Evolutionary conservation across 2,888 invertebrate species (phyloP), one percentile per base, ranked within the genome.

Genomic region (Digitonthophagus gazella): DNA sequence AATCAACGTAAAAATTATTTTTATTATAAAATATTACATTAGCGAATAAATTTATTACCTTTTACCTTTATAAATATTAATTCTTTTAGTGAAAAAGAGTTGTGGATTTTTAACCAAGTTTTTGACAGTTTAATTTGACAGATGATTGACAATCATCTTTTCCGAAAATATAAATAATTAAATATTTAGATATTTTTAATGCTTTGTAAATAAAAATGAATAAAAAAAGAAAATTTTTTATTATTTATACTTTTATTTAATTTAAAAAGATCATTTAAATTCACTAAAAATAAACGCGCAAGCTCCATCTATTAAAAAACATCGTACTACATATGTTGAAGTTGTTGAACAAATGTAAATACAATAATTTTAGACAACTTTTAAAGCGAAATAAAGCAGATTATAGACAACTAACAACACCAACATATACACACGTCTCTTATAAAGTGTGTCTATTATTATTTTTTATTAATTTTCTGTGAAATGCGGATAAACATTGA

Each of bases 11-110:
- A 54, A 20, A 64, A 64, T 11, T n/a, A 63, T 58, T 3, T 11
- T 4, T 1, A 16, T 11, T n/a, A n/a, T n/a, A n/a, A n/a, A n/a
- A n/a, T n/a, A n/a, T n/a, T n/a, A n/a, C n/a, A n/a, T n/a, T n/a
- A n/a, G n/a, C n/a, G n/a, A n/a, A n/a, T n/a, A n/a, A n/a, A n/a
- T n/a, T n/a, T n/a, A n/a, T n/a, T n/a, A n/a, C n/a, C 16, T 58
- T 56, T 28, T 16, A 20, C 58, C 16, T 18, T 28, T 61, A 16
- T 20, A 66, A 22, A 58, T 58, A 22, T 67, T 56, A 67, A 20
- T 28, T 16, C 15, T 57, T 58, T 66, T 16, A 66, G 58, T 44
- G 11, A 22, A 64, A 64, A 22, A 28, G 16, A 8, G 6, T 44
- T 44, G 11, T 44, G 6, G 28, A 44, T 44, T 44, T 44, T 44